Conservation (phyloP, 92 coral and sea anemone species). For the Epizoanthus scotinus region DNA sequence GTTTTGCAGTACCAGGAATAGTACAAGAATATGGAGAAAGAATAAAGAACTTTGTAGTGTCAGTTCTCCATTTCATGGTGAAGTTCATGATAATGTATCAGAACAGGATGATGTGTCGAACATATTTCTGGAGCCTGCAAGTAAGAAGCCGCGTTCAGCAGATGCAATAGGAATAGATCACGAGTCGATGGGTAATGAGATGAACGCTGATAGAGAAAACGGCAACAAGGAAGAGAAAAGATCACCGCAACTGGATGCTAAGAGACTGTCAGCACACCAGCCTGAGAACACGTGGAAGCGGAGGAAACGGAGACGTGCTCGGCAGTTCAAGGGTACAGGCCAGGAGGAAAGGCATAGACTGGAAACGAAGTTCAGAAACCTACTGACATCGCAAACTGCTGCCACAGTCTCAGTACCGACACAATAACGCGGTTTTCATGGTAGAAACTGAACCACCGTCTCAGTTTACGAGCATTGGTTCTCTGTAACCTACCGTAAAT, state of each 20-base stretch:
- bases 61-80: not conserved
- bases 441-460: not conserved
- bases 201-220: not conserved
- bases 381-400: not conserved
- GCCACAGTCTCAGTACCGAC: not conserved
- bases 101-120: constrained; percentile 2
- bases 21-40: too few species aligned
- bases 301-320: constrained; percentile 48
- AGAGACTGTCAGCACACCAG: not conserved
- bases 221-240: not conserved
- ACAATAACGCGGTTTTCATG: not conserved
- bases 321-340: constrained; percentile 45
- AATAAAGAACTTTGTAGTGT: too few species aligned
- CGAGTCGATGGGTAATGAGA: not conserved
- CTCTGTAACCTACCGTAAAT: not conserved
- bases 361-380: constrained; percentile 26
- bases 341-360: constrained; percentile 30
- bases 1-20: not conserved
- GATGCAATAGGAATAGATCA: not conserved
- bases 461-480: not conserved
- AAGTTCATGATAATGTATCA: not conserved
- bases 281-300: not conserved
- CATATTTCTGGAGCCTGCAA: not conserved
- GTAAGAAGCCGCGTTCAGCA: not conserved
- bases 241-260: not conserved